Evolutionary conservation across 2,797 vertebrate species (phyloP).

Genomic region (Gambusia yucatana): DNA sequence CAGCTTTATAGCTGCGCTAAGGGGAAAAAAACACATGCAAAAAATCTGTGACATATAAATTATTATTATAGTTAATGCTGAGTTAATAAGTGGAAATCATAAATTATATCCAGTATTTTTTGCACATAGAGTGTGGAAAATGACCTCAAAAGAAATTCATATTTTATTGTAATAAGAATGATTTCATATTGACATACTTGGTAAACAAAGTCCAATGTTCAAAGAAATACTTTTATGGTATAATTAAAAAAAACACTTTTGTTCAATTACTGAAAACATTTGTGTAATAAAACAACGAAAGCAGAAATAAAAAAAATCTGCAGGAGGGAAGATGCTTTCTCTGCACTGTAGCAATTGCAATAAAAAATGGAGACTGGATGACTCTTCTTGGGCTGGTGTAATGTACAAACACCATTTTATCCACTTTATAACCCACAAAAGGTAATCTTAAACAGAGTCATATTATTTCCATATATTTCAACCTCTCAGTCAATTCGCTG

Average conservation of each 20-base stretch:
- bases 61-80: neutral
- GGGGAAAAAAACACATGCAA: neutral
- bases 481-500: neutral
- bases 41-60: neutral
- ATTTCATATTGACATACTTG: neutral
- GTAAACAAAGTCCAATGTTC: neutral
- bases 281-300: neutral
- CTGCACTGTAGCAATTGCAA: neutral
- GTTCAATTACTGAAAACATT: neutral
- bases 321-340: neutral
- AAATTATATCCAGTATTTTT: neutral
- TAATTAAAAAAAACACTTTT: neutral
- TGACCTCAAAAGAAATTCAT: neutral
- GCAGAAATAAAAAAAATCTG: neutral
- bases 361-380: neutral
- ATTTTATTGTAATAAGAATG: neutral
- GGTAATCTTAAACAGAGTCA: neutral
- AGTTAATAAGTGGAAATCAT: neutral
- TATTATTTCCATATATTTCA: neutral
- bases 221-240: neutral
- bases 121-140: neutral
- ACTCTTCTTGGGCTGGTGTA: neutral
- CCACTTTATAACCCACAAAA: neutral
- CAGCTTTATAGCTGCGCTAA: neutral
- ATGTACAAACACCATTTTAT: neutral